These are phyloP conservation scores for Stegodyphus dumicola DNA, from an alignment of 1,140 invertebrate genomes.

Conservation along the genomic window DNA sequence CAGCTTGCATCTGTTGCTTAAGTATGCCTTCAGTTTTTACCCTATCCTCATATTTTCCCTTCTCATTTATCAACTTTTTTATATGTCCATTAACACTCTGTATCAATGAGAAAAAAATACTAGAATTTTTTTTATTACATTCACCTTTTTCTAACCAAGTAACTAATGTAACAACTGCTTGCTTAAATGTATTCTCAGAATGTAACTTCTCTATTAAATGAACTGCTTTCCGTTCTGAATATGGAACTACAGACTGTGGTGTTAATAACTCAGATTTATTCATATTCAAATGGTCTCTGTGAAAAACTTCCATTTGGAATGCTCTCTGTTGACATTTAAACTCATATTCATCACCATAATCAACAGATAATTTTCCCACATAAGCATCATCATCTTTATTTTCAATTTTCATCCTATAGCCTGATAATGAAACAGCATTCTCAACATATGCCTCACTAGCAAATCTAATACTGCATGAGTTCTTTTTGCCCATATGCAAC, in stretches of 20 bases:
- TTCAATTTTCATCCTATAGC: conserved; percentile 85
- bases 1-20: conserved; percentile 82
- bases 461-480: conserved; percentile 95
- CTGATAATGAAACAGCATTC: conserved; percentile 91
- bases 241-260: conserved; percentile 87
- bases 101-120: conserved; percentile 92
- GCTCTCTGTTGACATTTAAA: conserved; percentile 88
- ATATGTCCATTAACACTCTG: conserved; percentile 93
- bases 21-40: conserved; percentile 81
- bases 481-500: conserved; percentile 90
- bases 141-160: conserved; percentile 93
- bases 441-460: conserved; percentile 87
- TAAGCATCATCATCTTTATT: conserved; percentile 82
- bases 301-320: conserved; percentile 83
- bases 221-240: conserved; percentile 84
- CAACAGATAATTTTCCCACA: conserved; percentile 91
- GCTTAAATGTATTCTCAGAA: conserved; percentile 71
- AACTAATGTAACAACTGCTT: conserved; percentile 77
- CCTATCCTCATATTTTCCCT: conserved; percentile 86
- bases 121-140: conserved; percentile 88
- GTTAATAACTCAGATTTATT: conserved; percentile 72
- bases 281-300: conserved; percentile 75
- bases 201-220: conserved; percentile 86
- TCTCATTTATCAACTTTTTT: conserved; percentile 84
- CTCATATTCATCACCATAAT: conserved; percentile 93